Base-by-base conservation (phyloP, 1,140 invertebrate species). In the Papilio aristodemus region DNA sequence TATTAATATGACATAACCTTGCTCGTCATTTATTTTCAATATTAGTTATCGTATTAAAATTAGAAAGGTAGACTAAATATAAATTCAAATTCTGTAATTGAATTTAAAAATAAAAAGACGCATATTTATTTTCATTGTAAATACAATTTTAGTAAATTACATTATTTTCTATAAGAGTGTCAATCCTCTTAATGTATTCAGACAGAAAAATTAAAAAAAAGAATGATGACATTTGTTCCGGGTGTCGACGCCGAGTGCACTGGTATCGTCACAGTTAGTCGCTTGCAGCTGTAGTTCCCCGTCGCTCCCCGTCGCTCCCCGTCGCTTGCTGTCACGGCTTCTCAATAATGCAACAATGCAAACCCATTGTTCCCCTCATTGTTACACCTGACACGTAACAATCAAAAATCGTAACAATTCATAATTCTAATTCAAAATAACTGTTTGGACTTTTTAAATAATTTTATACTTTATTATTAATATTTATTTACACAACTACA, bases 331-430 rank as follows among this genome's bases (percentile, higher is more conserved):
- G 46, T 54, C 46, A 54, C 19, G 46, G 19, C 46, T 54, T 54
- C 46, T 54, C 19, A 54, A 54, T 54, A 54, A 54, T 54, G 46
- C 46, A 54, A 54, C 46, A 54, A 54, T 54, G 19, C 46, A 54
- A 25, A 54, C 46, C 10, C 19, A 54, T 54, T 54, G 46, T 54
- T 54, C 46, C 46, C 46, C 19, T 54, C 46, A 54, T 22, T 25
- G 9, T 19, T 25, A 54, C 46, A 54, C 46, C 46, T 54, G 19
- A 25, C 46, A 54, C 11, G 19, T 19, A 54, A 54, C 46, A 54
- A 54, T 25, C 19, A 54, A 54, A 54, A 22, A 54, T 8, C 46
- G 17, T 54, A 54, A 54, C 46, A 54, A 54, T 54, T 25, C 10
- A 25, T 54, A 54, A 54, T 54, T 11, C 43, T 46, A 17, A 46